These are phyloP conservation scores for Galagoides demidoff DNA, from an alignment of 2,797 vertebrate genomes.

Conservation along the genomic window DNA sequence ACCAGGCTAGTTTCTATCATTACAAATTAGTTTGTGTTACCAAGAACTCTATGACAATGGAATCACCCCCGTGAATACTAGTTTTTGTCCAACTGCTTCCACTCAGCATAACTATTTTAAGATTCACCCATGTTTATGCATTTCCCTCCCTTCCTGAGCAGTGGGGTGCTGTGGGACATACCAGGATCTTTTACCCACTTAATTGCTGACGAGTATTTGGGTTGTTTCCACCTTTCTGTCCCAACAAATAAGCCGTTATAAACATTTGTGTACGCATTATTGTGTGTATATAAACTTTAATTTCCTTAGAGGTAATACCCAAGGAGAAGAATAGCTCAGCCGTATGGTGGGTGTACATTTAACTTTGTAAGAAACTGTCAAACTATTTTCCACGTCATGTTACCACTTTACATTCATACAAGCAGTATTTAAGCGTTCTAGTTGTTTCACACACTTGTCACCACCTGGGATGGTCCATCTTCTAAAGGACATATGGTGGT, in stretches of 20 bases:
- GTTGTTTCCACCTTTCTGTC: not conserved
- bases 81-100: not conserved
- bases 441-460: not conserved
- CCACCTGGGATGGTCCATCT: not conserved
- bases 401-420: not conserved
- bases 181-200: not conserved
- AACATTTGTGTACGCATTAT: not conserved
- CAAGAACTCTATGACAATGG: constrained; percentile 3
- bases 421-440: not conserved
- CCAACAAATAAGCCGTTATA: not conserved
- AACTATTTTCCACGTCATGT: not conserved
- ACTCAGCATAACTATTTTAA: not conserved
- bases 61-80: not conserved
- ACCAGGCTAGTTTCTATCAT: not conserved
- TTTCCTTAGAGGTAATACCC: not conserved
- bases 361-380: not conserved
- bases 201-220: not conserved
- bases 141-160: not conserved
- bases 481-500: not conserved
- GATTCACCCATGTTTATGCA: not conserved
- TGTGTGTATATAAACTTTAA: not conserved
- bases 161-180: not conserved
- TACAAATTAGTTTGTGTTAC: not conserved
- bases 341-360: not conserved
- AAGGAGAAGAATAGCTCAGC: not conserved